These are phyloP conservation scores for Rhorus exstirpatorius DNA, from an alignment of 2,888 invertebrate genomes.

Conservation along the genomic window DNA sequence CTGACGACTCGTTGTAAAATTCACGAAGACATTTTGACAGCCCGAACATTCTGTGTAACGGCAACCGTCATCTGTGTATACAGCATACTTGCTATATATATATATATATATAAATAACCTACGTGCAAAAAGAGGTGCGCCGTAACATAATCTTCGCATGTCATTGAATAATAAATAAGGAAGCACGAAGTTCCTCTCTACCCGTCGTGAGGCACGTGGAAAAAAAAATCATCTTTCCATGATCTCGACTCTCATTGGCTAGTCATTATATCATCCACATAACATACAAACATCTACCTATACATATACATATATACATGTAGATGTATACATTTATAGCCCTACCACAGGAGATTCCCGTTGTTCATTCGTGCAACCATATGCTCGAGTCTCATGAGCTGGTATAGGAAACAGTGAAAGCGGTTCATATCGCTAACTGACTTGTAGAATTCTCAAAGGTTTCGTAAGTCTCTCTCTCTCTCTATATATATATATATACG, in stretches of 20 bases:
- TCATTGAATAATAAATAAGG: conserved; percentile 68
- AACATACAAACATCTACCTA: conserved; percentile 11
- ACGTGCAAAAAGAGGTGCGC: conserved; percentile 52
- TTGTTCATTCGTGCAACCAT: conserved; percentile 77
- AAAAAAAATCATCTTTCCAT: conserved; percentile 28
- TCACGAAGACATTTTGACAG: conserved; percentile 3
- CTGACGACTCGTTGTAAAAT: conserved; percentile 28
- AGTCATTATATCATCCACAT: conserved; percentile 78
- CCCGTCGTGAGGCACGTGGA: not conserved
- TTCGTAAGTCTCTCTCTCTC: conserved; percentile 72
- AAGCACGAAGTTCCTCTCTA: conserved; percentile 49
- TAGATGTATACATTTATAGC: conserved; percentile 13
- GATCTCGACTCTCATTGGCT: conserved; percentile 53
- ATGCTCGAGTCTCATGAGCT: conserved; percentile 71
- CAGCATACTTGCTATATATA: no score
- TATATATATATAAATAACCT: not conserved
- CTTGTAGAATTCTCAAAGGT: conserved; percentile 74
- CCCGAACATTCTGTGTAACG: not conserved
- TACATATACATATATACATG: conserved; percentile 16
- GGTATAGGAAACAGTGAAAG: conserved; percentile 79
- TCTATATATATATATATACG: conserved; percentile 1
- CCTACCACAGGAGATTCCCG: conserved; percentile 27
- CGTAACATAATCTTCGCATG: conserved; percentile 55
- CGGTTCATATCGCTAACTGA: conserved; percentile 64
- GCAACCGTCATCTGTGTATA: not conserved